Evolutionary conservation across 2,113 vertebrate genomes (phyloP).

Genomic region (Atrichornis clamosus): DNA sequence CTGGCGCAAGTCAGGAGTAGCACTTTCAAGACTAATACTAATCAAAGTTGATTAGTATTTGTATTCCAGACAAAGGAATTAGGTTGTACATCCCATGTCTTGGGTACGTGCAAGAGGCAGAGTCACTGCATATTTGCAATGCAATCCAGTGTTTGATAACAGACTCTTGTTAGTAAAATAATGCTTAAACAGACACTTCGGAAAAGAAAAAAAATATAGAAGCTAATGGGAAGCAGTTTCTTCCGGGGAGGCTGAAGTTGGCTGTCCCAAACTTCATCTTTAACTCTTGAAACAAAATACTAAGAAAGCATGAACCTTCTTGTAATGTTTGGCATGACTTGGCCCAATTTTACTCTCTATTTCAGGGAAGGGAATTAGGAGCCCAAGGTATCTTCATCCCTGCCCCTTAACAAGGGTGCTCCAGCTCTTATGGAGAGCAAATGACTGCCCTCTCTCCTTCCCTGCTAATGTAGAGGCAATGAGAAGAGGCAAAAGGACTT

Average conservation of each 20-base stretch:
- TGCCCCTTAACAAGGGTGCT: neutral
- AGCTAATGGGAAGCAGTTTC: neutral
- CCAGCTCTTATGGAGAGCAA: neutral
- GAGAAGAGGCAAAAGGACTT: neutral
- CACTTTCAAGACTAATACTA: neutral
- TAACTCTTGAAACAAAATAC: neutral
- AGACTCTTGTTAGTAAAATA: neutral
- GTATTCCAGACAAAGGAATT: neutral
- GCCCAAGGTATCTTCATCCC: neutral
- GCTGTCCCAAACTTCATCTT: neutral
- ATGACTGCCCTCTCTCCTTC: neutral
- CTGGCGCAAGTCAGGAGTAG: neutral
- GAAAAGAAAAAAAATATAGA: neutral
- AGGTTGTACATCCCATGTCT: neutral
- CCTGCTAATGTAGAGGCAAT: neutral
- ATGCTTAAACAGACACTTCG: neutral
- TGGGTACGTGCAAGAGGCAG: neutral
- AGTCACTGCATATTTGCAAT: neutral
- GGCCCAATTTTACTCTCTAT: neutral
- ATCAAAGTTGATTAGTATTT: neutral
- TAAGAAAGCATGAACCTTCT: neutral
- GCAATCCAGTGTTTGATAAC: neutral
- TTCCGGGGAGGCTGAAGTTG: neutral
- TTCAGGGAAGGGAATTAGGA: neutral
- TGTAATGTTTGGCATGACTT: neutral